phyloP scores from a whole-genome alignment of 2,797 vertebrate genomes.

The Poecilia gillii region DNA sequence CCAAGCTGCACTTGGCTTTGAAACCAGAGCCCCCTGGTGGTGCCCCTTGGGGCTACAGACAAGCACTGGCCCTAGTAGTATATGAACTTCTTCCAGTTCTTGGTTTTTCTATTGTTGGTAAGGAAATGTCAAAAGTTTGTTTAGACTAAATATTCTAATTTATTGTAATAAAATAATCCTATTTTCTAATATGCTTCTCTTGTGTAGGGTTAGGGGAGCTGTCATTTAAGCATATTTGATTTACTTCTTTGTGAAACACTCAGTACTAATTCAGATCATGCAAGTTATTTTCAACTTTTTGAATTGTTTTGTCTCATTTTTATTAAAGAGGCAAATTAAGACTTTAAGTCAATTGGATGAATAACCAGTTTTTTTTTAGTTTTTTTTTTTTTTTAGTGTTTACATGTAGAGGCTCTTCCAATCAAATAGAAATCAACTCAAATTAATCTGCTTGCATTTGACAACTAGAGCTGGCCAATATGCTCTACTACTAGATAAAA shows the following conservation, averaged over 20 bases:
- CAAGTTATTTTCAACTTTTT: conserved; percentile 7
- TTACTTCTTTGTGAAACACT: not conserved
- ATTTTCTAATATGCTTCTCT: conserved; percentile 22
- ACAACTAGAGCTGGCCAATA: too few relatives aligned
- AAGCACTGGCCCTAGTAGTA: conserved; percentile 11
- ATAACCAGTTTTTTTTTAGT: not conserved
- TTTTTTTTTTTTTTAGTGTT: not conserved
- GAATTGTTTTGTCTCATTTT: not conserved
- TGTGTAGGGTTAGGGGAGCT: not conserved
- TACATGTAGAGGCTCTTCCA: not conserved
- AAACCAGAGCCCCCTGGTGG: conserved; percentile 83
- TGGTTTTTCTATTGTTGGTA: not conserved
- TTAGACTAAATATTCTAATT: not conserved
- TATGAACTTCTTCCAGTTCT: not conserved
- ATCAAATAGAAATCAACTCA: not conserved
- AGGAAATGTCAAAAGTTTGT: not conserved
- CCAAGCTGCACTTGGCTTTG: conserved; percentile 70
- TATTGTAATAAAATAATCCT: not conserved
- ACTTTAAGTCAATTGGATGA: not conserved
- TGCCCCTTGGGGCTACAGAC: conserved; percentile 66
- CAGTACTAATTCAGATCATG: not conserved
- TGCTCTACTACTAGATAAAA: too few relatives aligned
- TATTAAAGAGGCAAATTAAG: not conserved
- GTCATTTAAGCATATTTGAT: not conserved
- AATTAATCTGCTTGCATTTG: not conserved